Evolutionary conservation across 2,797 vertebrate genomes (phyloP).

Genomic region (Synanceia verrucosa): DNA sequence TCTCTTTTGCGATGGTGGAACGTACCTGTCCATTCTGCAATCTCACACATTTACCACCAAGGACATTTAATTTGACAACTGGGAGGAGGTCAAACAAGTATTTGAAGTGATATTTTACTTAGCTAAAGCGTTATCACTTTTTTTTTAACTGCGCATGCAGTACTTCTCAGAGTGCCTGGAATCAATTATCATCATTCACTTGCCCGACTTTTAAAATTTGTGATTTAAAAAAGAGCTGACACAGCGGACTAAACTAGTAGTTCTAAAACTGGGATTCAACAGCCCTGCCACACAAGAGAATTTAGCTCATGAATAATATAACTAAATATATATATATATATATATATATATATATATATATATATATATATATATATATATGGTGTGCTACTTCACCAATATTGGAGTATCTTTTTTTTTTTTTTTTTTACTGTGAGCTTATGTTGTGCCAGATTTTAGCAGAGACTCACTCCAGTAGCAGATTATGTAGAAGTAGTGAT

Average conservation of each 20-base stretch:
- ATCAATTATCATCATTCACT: conserved; percentile 2
- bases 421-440: no score
- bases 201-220: neutral
- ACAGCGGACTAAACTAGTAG: neutral
- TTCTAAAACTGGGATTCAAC: neutral
- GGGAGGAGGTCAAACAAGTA: conserved; percentile 48
- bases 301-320: neutral
- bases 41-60: conserved; percentile 9
- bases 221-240: neutral
- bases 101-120: conserved; percentile 34
- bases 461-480: neutral
- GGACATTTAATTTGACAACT: conserved; percentile 29
- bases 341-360: no score
- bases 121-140: neutral
- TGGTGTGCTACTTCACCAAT: neutral
- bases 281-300: neutral
- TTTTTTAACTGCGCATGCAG: conserved; percentile 3
- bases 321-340: no score
- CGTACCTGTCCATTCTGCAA: conserved; percentile 35
- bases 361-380: no score
- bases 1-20: conserved; percentile 13
- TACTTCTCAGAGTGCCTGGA: neutral
- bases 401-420: neutral
- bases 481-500: neutral
- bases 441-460: neutral